Conservation (phyloP, 2,888 invertebrate genomes). For the Hylaea fasciaria region DNA sequence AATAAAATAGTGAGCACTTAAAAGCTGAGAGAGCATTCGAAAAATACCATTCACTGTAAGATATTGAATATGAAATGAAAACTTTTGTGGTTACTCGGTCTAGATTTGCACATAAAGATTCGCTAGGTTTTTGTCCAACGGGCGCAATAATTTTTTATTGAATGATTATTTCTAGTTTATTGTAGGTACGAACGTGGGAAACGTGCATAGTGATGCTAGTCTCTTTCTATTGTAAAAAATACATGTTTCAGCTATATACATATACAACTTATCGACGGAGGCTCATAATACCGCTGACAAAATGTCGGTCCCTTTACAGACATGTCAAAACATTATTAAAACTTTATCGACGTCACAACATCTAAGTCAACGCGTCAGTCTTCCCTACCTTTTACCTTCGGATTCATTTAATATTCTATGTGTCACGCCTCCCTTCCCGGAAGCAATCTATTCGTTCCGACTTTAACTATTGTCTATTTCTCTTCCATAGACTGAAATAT, state of each 20-base stretch:
- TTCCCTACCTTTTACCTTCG: conserved; percentile 18
- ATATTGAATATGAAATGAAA: conserved; percentile 30
- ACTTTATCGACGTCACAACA: conserved; percentile 10
- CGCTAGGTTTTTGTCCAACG: conserved; percentile 6
- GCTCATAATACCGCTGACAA: too few species aligned
- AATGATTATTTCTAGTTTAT: conserved; percentile 19
- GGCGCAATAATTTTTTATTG: conserved; percentile 19
- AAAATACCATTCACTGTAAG: conserved; percentile 29
- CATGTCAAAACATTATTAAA: conserved; percentile 13
- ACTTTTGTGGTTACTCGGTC: conserved; percentile 22
- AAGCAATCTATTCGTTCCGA: conserved; percentile 22
- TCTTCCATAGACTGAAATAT: conserved; percentile 25
- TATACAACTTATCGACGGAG: too few species aligned
- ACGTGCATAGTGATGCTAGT: neutral
- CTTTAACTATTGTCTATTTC: conserved; percentile 23
- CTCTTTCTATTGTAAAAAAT: neutral
- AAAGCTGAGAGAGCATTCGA: conserved; percentile 38
- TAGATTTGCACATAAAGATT: conserved; percentile 8
- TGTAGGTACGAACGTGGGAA: neutral
- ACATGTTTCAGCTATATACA: too few species aligned
- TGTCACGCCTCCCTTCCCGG: conserved; percentile 22
- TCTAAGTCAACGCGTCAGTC: conserved; percentile 20
- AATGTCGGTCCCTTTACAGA: neutral
- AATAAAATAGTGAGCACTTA: conserved; percentile 48
- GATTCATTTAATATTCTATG: conserved; percentile 24